Evolutionary conservation across 2,888 invertebrate species (phyloP).

Genomic region (Lithosia quadra): DNA sequence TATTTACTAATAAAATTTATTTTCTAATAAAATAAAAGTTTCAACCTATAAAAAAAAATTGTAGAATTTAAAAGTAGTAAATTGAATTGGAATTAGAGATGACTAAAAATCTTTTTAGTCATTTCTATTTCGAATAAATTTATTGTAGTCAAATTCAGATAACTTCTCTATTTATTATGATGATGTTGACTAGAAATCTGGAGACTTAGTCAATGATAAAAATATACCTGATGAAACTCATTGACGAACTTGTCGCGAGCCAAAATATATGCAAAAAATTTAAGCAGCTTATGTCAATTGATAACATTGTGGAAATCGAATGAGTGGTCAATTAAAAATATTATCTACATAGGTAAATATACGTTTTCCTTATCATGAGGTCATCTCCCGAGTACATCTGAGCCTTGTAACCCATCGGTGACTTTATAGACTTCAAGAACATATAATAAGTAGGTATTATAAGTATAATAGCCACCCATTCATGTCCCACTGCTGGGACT

Average conservation of each 20-base stretch:
- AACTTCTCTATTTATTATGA: background rate
- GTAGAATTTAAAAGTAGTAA: background rate
- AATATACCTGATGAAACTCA: background rate
- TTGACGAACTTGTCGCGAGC: background rate
- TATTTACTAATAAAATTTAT: background rate
- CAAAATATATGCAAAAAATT: background rate
- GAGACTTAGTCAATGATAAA: background rate
- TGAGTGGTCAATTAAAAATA: background rate
- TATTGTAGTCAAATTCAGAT: too few species aligned
- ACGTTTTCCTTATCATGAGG: background rate
- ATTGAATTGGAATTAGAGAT: background rate
- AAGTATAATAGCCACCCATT: too few species aligned
- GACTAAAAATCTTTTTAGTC: background rate
- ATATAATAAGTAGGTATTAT: too few species aligned
- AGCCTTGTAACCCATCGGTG: too few species aligned
- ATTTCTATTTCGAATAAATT: background rate
- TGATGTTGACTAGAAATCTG: background rate
- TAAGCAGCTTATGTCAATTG: background rate
- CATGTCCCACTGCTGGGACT: too few species aligned
- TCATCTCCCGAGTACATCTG: background rate
- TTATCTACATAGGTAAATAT: background rate
- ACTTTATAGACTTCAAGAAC: too few species aligned
- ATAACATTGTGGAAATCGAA: background rate
- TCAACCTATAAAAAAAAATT: background rate
- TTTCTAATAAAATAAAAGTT: too few species aligned